These are phyloP conservation scores for Temnopleurus reevesii DNA, from an alignment of 53 echinoderm and acorn worm species.

Conservation along the genomic window DNA sequence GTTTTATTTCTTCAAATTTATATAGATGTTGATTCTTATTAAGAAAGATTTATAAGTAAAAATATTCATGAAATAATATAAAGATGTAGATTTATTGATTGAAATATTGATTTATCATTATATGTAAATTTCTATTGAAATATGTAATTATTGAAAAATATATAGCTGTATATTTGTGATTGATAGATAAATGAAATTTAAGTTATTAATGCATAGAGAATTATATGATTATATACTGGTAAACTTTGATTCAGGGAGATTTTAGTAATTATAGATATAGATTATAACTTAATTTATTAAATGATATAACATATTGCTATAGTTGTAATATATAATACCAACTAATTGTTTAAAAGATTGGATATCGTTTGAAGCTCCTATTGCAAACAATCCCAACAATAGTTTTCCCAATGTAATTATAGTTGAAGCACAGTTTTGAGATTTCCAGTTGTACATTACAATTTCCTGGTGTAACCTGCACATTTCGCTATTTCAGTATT, in stretches of 20 bases:
- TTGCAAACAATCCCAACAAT: not conserved
- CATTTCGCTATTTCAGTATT: too few relatives aligned
- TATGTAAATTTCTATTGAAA: too few relatives aligned
- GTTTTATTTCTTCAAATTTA: not conserved
- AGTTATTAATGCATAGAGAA: not conserved
- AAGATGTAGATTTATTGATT: not conserved
- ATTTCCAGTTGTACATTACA: too few relatives aligned
- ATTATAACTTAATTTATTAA: not conserved
- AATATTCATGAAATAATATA: not conserved
- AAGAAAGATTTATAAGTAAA: not conserved
- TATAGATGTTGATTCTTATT: not conserved
- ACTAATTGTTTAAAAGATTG: too few relatives aligned
- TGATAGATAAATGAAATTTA: not conserved
- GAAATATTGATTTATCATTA: not conserved
- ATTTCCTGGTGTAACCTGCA: too few relatives aligned
- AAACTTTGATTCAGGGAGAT: slow-evolving; percentile 3
- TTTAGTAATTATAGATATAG: not conserved
- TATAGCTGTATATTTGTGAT: too few relatives aligned
- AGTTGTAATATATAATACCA: not conserved
- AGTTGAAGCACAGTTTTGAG: not conserved
- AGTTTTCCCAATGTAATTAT: not conserved
- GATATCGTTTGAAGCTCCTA: too few relatives aligned
- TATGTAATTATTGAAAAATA: too few relatives aligned
- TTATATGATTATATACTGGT: not conserved
- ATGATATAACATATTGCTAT: not conserved